phyloP scores from a whole-genome alignment of 2,797 vertebrate genomes.

The Clarias laeviceps region DNA sequence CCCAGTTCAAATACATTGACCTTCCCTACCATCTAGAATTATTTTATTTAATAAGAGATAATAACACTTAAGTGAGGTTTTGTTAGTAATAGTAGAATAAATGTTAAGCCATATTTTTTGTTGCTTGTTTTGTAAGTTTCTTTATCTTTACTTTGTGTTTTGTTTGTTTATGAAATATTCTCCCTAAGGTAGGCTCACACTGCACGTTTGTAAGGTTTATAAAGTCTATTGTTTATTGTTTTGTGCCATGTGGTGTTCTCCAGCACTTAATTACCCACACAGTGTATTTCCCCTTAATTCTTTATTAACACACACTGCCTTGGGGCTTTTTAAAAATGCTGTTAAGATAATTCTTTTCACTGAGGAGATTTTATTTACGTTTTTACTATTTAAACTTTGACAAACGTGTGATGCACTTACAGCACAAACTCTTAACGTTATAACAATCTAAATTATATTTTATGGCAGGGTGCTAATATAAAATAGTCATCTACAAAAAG shows the following conservation, averaged over 20 bases:
- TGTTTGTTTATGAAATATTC: neutral
- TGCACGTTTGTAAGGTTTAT: neutral
- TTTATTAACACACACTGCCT: neutral
- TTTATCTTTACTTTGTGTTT: neutral
- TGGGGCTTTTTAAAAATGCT: neutral
- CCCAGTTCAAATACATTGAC: neutral
- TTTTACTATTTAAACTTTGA: neutral
- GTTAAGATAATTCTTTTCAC: slow-evolving; percentile 1
- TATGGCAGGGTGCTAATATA: neutral
- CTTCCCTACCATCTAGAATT: neutral
- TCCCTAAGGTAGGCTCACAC: neutral
- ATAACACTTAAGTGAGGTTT: neutral
- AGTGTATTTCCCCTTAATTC: neutral
- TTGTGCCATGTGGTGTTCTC: neutral
- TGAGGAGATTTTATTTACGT: neutral
- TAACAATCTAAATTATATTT: neutral
- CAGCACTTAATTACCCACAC: neutral
- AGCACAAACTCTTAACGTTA: neutral
- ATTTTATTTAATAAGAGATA: neutral
- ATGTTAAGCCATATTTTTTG: neutral
- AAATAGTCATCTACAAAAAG: neutral
- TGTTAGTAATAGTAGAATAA: neutral
- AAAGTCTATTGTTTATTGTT: slow-evolving; percentile 11
- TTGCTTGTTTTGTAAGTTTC: neutral
- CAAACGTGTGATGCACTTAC: neutral